These are phyloP conservation scores for Pachliopta kotzebuea DNA, from an alignment of 2,888 invertebrate genomes.

Conservation along the genomic window DNA sequence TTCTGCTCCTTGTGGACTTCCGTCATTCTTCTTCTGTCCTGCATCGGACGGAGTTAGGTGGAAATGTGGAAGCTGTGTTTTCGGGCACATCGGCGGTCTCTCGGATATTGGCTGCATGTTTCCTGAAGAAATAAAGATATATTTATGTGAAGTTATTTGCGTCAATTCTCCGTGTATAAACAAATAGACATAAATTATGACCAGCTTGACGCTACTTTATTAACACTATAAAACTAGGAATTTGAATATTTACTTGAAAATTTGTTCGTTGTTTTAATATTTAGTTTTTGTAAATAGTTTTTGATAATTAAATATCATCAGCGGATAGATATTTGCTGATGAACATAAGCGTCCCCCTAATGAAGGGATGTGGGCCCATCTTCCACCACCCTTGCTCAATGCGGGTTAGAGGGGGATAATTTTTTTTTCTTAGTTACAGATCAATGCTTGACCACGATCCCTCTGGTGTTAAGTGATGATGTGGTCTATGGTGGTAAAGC, in stretches of 20 bases:
- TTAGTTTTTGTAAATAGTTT: no score
- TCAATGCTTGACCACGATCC: no score
- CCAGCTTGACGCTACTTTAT: conserved; percentile 9
- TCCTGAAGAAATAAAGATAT: conserved; percentile 30
- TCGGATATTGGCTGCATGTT: conserved; percentile 71
- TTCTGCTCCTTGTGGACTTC: conserved; percentile 42
- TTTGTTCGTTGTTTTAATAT: background rate
- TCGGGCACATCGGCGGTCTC: conserved; percentile 60
- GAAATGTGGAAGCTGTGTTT: conserved; percentile 55
- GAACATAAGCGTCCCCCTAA: no score
- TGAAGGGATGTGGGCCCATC: no score
- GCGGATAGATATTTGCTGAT: no score
- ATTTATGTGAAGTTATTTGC: conserved; percentile 13
- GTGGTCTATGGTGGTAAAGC: no score
- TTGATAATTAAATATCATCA: no score
- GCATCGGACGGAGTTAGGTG: conserved; percentile 63
- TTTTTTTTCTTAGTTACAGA: no score
- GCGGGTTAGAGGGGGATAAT: no score
- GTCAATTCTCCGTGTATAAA: conserved; percentile 6
- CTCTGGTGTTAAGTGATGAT: no score
- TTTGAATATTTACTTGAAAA: background rate
- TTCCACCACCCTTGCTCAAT: no score
- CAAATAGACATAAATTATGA: conserved; percentile 15
- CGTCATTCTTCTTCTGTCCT: conserved; percentile 52
- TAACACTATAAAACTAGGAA: conserved; percentile 11